Percentiles rank a stretch among this genome's conserved stretches.
phyloP scores from a whole-genome alignment of 2,888 invertebrate genomes.

The Lumbricus terrestris region DNA sequence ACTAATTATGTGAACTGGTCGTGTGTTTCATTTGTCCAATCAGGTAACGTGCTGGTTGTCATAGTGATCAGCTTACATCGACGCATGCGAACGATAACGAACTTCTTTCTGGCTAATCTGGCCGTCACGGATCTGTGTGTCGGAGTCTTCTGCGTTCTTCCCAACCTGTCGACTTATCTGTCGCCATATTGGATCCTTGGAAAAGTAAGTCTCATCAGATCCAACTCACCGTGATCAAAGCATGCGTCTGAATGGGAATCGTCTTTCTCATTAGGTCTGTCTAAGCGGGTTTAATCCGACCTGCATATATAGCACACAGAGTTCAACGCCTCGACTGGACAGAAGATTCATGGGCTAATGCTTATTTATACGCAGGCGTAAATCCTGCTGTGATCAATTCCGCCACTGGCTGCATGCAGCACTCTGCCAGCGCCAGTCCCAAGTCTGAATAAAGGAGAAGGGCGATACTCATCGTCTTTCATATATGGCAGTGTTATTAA shows the following conservation, averaged over 20 bases:
- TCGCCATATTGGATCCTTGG: conserved; percentile 32
- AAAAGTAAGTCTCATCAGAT: conserved; percentile 22
- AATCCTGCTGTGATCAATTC: no score
- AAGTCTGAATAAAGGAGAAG: no score
- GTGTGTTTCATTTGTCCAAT: neutral
- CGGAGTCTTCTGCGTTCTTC: conserved; percentile 85
- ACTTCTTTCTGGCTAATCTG: conserved; percentile 86
- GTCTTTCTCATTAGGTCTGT: neutral
- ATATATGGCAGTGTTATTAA: no score
- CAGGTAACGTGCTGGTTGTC: conserved; percentile 84
- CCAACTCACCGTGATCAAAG: neutral
- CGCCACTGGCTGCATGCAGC: no score
- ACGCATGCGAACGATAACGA: conserved; percentile 80
- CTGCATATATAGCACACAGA: no score
- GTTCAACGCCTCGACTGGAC: no score
- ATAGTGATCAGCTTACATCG: conserved; percentile 80
- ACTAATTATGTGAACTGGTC: no score
- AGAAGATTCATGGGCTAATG: no score
- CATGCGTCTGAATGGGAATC: neutral
- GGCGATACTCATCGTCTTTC: no score
- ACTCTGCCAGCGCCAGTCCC: no score
- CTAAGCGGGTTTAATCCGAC: no score
- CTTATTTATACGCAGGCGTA: no score
- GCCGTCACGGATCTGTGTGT: conserved; percentile 88
- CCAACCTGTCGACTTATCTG: conserved; percentile 67